Evolutionary conservation across 1,140 invertebrate genomes (phyloP).

Genomic region (Drosophila leontia): DNA sequence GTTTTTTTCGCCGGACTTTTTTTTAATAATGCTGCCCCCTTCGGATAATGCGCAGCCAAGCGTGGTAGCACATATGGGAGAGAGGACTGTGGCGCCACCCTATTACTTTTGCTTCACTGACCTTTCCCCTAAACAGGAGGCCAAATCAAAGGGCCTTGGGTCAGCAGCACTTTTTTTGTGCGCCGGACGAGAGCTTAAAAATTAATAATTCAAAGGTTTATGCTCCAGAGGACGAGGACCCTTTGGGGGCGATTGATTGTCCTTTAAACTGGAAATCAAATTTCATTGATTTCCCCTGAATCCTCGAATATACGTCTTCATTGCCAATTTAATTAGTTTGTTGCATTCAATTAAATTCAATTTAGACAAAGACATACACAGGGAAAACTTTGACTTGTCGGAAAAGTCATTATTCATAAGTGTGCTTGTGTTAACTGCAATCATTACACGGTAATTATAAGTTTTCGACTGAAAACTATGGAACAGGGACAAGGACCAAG

Average conservation of each 20-base stretch:
- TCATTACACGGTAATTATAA: constrained; percentile 75
- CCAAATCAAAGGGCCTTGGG: constrained; percentile 67
- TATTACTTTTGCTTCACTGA: constrained; percentile 73
- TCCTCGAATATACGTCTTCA: not conserved
- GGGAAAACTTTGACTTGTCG: constrained; percentile 53
- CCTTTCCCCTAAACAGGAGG: constrained; percentile 30
- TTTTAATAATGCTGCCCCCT: constrained; percentile 48
- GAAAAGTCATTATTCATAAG: constrained; percentile 71
- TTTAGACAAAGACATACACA: constrained; percentile 40
- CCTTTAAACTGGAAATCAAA: constrained; percentile 47
- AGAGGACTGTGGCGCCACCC: constrained; percentile 37
- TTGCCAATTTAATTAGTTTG: constrained; percentile 60
- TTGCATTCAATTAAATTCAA: constrained; percentile 62
- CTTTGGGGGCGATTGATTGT: constrained; percentile 11
- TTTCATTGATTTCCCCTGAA: constrained; percentile 58
- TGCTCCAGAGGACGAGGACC: constrained; percentile 40
- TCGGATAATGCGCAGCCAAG: constrained; percentile 68
- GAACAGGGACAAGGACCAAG: not conserved
- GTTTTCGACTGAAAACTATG: constrained; percentile 65
- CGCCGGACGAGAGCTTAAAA: constrained; percentile 62
- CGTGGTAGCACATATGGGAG: constrained; percentile 43
- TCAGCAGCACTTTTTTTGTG: constrained; percentile 33
- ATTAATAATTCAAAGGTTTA: constrained; percentile 82
- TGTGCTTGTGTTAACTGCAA: constrained; percentile 57
- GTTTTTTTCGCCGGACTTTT: constrained; percentile 38